Conservation (phyloP, 2,797 vertebrate genomes). For the Brachyrhaphis roseni region DNA sequence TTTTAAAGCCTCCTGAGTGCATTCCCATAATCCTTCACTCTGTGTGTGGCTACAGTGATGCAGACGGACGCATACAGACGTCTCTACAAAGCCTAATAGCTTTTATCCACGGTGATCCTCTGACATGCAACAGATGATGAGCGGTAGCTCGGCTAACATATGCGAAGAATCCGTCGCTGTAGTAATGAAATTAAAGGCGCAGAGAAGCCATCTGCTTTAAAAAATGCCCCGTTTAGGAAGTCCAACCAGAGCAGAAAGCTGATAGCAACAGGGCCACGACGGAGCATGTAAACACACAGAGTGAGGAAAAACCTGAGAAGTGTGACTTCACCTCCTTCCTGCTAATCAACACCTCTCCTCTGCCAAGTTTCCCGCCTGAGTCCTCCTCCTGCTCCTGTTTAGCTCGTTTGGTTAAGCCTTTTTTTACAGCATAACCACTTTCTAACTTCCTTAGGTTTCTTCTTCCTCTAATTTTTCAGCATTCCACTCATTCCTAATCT, state of each 20-base stretch:
- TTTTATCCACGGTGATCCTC: slow-evolving; percentile 3
- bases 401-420: neutral
- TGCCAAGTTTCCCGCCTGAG: slow-evolving; percentile 18
- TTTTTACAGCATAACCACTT: slow-evolving; percentile 1
- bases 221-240: slow-evolving; percentile 18
- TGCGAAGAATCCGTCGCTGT: neutral
- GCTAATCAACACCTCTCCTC: slow-evolving; percentile 35
- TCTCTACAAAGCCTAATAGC: neutral
- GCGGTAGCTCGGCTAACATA: neutral
- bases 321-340: slow-evolving; percentile 34
- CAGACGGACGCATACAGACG: neutral
- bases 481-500: slow-evolving; percentile 64
- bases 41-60: neutral
- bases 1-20: neutral
- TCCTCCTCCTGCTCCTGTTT: slow-evolving; percentile 4
- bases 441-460: slow-evolving; percentile 18
- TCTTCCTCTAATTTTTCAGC: slow-evolving; percentile 25
- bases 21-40: neutral
- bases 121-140: neutral
- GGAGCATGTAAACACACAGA: slow-evolving; percentile 13
- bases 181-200: neutral
- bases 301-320: slow-evolving; percentile 14
- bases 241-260: slow-evolving; percentile 1
- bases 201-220: slow-evolving; percentile 12
- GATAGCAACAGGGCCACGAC: slow-evolving; percentile 15